phyloP scores from a whole-genome alignment of 2,888 invertebrate species.

The Zonitis immaculata region DNA sequence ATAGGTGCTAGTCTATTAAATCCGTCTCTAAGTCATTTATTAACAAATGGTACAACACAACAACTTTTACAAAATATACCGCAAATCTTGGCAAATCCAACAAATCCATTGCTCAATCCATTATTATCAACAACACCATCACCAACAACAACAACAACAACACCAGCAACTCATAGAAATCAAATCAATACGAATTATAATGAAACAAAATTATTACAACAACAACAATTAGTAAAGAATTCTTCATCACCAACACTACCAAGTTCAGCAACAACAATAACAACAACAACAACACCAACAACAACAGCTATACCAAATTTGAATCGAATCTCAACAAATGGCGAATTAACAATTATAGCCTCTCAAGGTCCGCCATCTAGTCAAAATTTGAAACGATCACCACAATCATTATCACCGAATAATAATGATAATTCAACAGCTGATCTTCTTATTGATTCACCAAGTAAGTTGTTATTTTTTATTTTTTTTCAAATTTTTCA shows the following conservation, averaged over 20 bases:
- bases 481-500: not conserved
- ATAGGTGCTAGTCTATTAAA: slow-evolving; percentile 65
- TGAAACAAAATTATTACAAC: slow-evolving; percentile 39
- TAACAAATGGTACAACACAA: slow-evolving; percentile 67
- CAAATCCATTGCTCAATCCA: slow-evolving; percentile 39
- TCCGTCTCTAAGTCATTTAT: slow-evolving; percentile 65
- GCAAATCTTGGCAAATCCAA: slow-evolving; percentile 52
- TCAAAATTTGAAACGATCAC: slow-evolving; percentile 58
- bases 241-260: slow-evolving; percentile 46
- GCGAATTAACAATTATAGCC: slow-evolving; percentile 79
- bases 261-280: slow-evolving; percentile 46
- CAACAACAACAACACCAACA: slow-evolving; percentile 7
- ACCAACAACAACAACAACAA: slow-evolving; percentile 23
- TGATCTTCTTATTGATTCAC: slow-evolving; percentile 76
- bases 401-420: slow-evolving; percentile 59
- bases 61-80: slow-evolving; percentile 72
- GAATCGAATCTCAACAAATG: slow-evolving; percentile 65
- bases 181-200: slow-evolving; percentile 34
- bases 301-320: slow-evolving; percentile 45
- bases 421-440: slow-evolving; percentile 59
- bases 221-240: slow-evolving; percentile 32
- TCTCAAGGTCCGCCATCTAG: slow-evolving; percentile 58
- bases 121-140: slow-evolving; percentile 32
- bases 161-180: slow-evolving; percentile 45
- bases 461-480: slow-evolving; percentile 64